Percentiles rank a stretch among this genome's conserved stretches.
Conservation (phyloP, 1,140 invertebrate species). For the Lasioglossum baleicum region DNA sequence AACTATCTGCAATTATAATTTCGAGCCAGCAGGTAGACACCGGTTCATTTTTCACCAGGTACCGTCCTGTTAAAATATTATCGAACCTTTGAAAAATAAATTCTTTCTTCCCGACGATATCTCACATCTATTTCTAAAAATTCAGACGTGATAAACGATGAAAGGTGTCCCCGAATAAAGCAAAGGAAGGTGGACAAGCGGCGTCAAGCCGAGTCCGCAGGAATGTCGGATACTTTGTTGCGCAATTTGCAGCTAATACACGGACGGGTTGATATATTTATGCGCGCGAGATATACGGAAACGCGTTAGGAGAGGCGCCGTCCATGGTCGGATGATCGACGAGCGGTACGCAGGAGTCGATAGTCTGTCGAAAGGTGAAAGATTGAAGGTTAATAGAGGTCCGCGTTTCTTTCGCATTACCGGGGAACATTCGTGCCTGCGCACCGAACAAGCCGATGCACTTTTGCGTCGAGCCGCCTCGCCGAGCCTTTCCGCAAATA, state of each 20-base stretch:
- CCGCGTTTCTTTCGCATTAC: conserved; percentile 52
- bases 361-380: conserved; percentile 55
- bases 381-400: conserved; percentile 68
- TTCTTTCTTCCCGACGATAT: too few species aligned
- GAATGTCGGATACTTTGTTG: conserved; percentile 6
- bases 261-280: conserved; percentile 14
- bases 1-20: conserved; percentile 55
- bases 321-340: conserved; percentile 47
- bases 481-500: conserved; percentile 28
- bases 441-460: background rate
- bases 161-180: too few species aligned
- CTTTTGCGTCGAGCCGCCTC: background rate
- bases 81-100: too few species aligned
- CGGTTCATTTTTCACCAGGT: background rate
- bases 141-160: too few species aligned
- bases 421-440: conserved; percentile 1
- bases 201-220: background rate
- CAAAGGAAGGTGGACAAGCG: too few species aligned
- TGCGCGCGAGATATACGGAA: conserved; percentile 19
- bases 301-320: conserved; percentile 17
- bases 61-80: too few species aligned
- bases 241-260: conserved; percentile 1
- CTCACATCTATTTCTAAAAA: too few species aligned
- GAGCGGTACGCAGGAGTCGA: conserved; percentile 58
- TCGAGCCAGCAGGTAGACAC: background rate